Evolutionary conservation across 2,113 vertebrate genomes (phyloP), one percentile per base, ranked within the genome.

Genomic region (Calcarius ornatus): DNA sequence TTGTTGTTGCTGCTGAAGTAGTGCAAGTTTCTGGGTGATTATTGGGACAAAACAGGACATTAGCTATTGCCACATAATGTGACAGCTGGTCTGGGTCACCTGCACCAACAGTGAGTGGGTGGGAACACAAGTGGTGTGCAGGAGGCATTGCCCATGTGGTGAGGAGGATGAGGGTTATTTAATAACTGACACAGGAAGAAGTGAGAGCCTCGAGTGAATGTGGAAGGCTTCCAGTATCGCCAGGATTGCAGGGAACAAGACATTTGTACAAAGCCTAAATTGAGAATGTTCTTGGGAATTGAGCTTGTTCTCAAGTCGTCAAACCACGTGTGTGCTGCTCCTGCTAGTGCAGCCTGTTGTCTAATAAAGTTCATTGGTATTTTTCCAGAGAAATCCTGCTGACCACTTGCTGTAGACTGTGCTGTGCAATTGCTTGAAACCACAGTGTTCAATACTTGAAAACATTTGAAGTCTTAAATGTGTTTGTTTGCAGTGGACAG

Each of bases 161-260:
- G 91, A 95, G 86, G 93, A 92, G 84, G 81, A 92, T 35, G 81
- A 50, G 30, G 89, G 38, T 92, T 90, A 47, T 85, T 95, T 13
- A 57, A 40, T 69, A 85, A 50, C 57, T 80, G 84, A 65, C 1
- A 0, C 57, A 40, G 40, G 59, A 28, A 81, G 61, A 64, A 89
- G 54, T 38, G 54, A 77, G 91, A 94, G 64, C 92, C 86, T 71
- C 9, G 9, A 93, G 91, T 31, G 35, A 77, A 59, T 4, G 15
- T 53, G 57, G 66, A 95, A 94, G 43, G 45, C 61, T 92, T 94
- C 93, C 73, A 47, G 3, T 65, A 28, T 61, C 4, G 0, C 84
- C 50, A 56, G 2, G 66, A 76, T 37, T 76, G 22, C 54, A 79
- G 22, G 57, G 54, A 87, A 59, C 60, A 40, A 81, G 66, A n/a